phyloP scores from a whole-genome alignment of 2,113 vertebrate species.

The Fukomys damarensis region DNA sequence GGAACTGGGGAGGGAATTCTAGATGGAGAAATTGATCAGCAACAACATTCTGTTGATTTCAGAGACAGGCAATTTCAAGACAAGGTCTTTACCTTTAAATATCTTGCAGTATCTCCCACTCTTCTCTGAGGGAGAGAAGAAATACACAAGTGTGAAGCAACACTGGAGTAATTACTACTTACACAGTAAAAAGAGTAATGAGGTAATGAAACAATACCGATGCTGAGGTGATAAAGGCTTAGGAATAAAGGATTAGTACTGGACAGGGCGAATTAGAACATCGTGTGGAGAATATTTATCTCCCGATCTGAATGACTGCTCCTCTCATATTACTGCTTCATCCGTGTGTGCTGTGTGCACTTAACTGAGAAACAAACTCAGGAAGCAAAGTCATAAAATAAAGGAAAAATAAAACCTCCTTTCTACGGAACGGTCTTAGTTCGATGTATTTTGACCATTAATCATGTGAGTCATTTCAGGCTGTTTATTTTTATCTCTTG shows the following conservation, averaged over 20 bases:
- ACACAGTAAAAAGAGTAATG: neutral
- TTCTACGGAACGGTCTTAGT: neutral
- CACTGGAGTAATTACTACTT: constrained; percentile 33
- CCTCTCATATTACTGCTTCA: neutral
- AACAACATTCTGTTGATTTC: neutral
- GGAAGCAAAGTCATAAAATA: neutral
- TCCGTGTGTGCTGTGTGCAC: neutral
- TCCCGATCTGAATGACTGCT: neutral
- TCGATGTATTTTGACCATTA: neutral
- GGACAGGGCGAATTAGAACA: neutral
- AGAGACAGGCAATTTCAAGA: constrained; percentile 11
- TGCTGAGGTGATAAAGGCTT: constrained; percentile 21
- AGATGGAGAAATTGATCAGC: neutral
- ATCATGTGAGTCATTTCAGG: neutral
- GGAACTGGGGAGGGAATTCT: neutral
- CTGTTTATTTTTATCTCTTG: neutral
- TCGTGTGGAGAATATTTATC: neutral
- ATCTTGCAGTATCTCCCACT: neutral
- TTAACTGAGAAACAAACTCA: neutral
- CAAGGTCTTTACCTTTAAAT: constrained; percentile 39
- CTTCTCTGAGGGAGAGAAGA: constrained; percentile 8
- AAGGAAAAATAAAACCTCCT: neutral
- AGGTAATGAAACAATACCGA: neutral
- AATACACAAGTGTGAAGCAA: neutral
- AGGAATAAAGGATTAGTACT: neutral